Base-by-base conservation (phyloP, 2,113 vertebrate species). In the Dolichallabes microphthalmus region DNA sequence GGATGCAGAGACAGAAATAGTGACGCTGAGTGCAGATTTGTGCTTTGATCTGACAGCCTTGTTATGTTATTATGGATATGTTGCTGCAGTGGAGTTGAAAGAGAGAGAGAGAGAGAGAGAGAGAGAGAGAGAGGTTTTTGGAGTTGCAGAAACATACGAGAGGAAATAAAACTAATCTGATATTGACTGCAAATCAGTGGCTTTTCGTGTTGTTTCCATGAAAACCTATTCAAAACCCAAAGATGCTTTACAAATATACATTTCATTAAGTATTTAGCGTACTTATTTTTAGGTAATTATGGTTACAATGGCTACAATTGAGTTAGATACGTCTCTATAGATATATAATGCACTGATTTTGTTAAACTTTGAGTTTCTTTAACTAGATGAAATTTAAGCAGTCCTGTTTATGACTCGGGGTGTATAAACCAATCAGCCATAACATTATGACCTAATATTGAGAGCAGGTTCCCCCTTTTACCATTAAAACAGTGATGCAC, bases 31-130 rank as follows among this genome's bases (percentile, higher is more conserved):
- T 66, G 85, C 60, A 73, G 89, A 90, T 90, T 15, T 58, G 39
- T 80, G 88, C 87, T 83, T 86, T 86, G 66, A 86, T 90, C 83
- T 83, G 12, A 80, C 39, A 83, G 75, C 73, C 71, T 89, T 58
- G 74, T 79, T 82, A 74, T 86, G 83, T 74, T 86, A 74, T 81
- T 80, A 82, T 89, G 87, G 85, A 91, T 52, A 85, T 90, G 87
- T 87, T 90, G 83, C 90, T 90, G 92, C 92, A 90, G 89, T 90
- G 2, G 63, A 82, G 83, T 55, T 27, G n/a, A 68, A 61, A 87
- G 50, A n/a, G 60, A 71, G 87, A 20, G 61, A 45, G 27, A 82
- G 58, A 25, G 30, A 50, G 73, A 60, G 52, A 30, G 75, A 30
- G 19, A 79, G 30, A 60, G n/a, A 78, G 8, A 58, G 30, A 58